These are phyloP conservation scores for Pongo abelii DNA, from an alignment of 2,113 vertebrate species.

Conservation along the genomic window DNA sequence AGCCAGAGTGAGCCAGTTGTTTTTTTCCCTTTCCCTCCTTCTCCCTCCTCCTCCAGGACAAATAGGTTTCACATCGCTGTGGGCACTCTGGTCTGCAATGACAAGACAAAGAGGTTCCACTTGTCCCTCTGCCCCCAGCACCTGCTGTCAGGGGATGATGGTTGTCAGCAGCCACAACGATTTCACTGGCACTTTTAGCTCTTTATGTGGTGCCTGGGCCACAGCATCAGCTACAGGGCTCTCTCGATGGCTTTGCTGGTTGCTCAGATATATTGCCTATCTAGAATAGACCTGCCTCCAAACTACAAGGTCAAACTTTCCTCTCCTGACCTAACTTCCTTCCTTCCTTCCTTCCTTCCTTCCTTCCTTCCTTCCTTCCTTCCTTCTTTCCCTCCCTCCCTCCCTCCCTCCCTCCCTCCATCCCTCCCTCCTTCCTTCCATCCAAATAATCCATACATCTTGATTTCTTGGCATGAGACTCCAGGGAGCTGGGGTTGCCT, in stretches of 20 bases:
- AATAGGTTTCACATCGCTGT: background rate
- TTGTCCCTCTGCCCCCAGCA: background rate
- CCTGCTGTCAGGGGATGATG: background rate
- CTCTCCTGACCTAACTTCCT: slow-evolving; percentile 45
- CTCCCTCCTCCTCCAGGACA: background rate
- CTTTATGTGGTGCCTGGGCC: slow-evolving; percentile 56
- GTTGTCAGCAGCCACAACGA: slow-evolving; percentile 17
- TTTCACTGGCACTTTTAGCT: slow-evolving; percentile 70
- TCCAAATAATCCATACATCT: slow-evolving; percentile 66
- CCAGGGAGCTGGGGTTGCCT: slow-evolving; percentile 65
- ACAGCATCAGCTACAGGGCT: slow-evolving; percentile 60
- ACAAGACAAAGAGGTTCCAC: slow-evolving; percentile 32
- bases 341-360: background rate
- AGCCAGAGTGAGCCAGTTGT: slow-evolving; percentile 39
- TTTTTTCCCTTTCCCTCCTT: slow-evolving; percentile 3
- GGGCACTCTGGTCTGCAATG: background rate
- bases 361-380: background rate
- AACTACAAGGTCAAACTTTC: slow-evolving; percentile 73
- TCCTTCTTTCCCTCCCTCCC: background rate
- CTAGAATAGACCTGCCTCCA: slow-evolving; percentile 65
- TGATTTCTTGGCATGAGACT: slow-evolving; percentile 73
- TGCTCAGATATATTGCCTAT: slow-evolving; percentile 71
- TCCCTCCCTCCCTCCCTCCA: background rate
- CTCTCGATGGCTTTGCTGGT: slow-evolving; percentile 56
- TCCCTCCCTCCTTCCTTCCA: background rate